Percentiles rank a stretch among this genome's conserved stretches.
These are phyloP conservation scores for Drosophila nigricruria DNA, from an alignment of 2,888 invertebrate species.

Conservation along the genomic window DNA sequence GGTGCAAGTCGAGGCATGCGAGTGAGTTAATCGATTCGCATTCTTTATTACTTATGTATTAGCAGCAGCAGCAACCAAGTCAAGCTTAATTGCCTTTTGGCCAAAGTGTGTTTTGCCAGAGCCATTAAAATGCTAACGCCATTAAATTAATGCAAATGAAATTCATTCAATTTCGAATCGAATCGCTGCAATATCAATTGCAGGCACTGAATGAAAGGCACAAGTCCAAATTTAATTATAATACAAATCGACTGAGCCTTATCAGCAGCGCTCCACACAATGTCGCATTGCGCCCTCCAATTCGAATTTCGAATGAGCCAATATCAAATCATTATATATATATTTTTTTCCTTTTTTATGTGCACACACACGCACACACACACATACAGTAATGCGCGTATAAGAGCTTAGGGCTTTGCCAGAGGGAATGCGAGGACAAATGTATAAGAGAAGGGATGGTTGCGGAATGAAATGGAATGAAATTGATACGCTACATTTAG, in stretches of 20 bases:
- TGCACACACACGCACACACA: background rate
- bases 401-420: background rate
- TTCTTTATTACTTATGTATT: conserved; percentile 5
- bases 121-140: conserved; percentile 4
- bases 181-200: conserved; percentile 9
- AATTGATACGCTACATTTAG: no score
- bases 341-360: conserved; percentile 28
- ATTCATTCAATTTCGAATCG: conserved; percentile 23
- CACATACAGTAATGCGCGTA: background rate
- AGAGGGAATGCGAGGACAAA: conserved; percentile 9
- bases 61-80: background rate
- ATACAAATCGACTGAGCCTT: conserved; percentile 43
- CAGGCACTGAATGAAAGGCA: conserved; percentile 5
- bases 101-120: background rate
- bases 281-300: conserved; percentile 34
- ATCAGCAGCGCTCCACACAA: conserved; percentile 41
- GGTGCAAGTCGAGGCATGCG: conserved; percentile 22
- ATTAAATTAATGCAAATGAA: conserved; percentile 16
- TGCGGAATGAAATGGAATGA: conserved; percentile 3
- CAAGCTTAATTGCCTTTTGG: background rate
- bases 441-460: background rate
- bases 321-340: conserved; percentile 42
- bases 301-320: conserved; percentile 45
- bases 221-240: conserved; percentile 30
- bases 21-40: conserved; percentile 30